phyloP scores from a whole-genome alignment of 2,113 vertebrate genomes.

The Chaetorhynchus papuensis region DNA sequence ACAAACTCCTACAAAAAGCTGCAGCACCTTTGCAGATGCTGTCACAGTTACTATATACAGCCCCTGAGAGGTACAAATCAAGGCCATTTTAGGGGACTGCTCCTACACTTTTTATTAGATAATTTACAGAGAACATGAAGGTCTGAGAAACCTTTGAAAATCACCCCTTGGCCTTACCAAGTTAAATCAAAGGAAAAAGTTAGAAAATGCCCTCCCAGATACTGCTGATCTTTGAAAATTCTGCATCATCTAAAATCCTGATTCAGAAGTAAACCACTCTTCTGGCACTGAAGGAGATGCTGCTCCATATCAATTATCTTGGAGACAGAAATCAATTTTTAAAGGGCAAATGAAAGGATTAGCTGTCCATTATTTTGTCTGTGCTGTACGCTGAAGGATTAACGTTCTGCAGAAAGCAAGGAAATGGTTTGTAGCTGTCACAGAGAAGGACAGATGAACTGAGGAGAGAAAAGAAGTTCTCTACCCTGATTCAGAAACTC shows the following conservation, averaged over 20 bases:
- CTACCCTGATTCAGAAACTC: background rate
- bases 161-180: background rate
- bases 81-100: background rate
- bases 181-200: background rate
- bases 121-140: background rate
- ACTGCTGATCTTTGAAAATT: background rate
- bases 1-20: background rate
- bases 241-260: background rate
- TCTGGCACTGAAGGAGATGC: background rate
- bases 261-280: background rate
- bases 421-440: background rate
- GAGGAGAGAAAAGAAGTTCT: background rate
- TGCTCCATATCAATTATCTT: background rate
- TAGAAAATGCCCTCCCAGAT: background rate
- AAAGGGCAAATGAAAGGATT: constrained; percentile 4
- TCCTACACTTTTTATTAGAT: background rate
- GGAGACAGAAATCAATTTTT: constrained; percentile 1
- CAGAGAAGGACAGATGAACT: background rate
- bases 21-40: background rate
- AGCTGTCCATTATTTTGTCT: background rate
- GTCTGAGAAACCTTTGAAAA: background rate
- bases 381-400: background rate
- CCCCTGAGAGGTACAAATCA: background rate
- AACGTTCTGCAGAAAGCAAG: background rate
- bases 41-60: background rate